Evolutionary conservation across 2,113 vertebrate species (phyloP).

Genomic region (Cyphomyrus discorhynchus): DNA sequence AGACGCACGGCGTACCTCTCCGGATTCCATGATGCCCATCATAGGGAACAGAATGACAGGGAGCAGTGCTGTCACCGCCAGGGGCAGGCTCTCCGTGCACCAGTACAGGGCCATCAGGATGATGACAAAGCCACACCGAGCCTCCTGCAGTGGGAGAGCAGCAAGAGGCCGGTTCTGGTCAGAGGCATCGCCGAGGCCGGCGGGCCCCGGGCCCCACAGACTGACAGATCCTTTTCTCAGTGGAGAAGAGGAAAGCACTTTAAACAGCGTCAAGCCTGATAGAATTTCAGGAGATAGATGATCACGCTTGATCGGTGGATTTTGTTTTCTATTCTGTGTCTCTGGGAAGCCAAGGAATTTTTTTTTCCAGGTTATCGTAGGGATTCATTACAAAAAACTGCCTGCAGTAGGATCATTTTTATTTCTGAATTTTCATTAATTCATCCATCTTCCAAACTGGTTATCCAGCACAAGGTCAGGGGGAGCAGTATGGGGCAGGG

Average conservation of each 20-base stretch:
- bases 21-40: conserved; percentile 81
- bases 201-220: not conserved
- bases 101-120: conserved; percentile 86
- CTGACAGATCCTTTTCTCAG: not conserved
- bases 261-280: not conserved
- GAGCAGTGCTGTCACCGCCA: conserved; percentile 78
- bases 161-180: not conserved
- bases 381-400: not conserved
- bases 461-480: not conserved
- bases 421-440: not conserved
- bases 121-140: conserved; percentile 72
- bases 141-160: conserved; percentile 60
- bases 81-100: conserved; percentile 84
- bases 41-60: conserved; percentile 81
- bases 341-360: not conserved
- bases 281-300: conserved; percentile 7
- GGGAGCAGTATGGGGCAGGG: not conserved
- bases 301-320: not conserved
- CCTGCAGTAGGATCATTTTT: not conserved
- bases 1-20: conserved; percentile 52
- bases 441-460: not conserved
- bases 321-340: conserved; percentile 6
- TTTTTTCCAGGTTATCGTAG: not conserved
- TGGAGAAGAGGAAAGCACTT: not conserved
- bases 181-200: no score